Percentiles rank a stretch among this genome's conserved stretches.
Evolutionary conservation across 37 sponge, comb jelly and placozoan species (phyloP).

Genomic region (Oopsacas minuta): DNA sequence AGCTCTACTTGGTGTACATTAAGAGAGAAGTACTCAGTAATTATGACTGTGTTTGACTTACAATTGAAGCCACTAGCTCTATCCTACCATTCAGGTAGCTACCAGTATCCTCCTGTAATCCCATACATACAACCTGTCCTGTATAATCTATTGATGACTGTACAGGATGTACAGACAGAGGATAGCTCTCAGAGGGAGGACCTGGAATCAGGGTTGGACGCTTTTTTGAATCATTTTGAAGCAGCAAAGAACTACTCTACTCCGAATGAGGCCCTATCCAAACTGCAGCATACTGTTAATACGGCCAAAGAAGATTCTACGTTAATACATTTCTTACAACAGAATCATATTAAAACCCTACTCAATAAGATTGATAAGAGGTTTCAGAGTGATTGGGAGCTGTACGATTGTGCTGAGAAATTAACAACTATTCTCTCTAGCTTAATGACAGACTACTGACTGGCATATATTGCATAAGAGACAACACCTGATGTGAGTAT

Average conservation of each 20-base stretch:
- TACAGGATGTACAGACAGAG: not conserved
- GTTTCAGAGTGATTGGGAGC: not conserved
- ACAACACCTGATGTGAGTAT: not conserved
- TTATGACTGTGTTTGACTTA: not conserved
- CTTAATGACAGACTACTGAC: not conserved
- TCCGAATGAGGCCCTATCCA: not conserved
- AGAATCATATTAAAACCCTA: not conserved
- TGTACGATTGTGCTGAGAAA: not conserved
- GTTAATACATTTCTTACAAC: not conserved
- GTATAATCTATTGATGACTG: not conserved
- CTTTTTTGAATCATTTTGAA: conserved; percentile 11
- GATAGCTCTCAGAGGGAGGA: not conserved
- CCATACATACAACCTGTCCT: not conserved
- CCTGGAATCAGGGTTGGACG: not conserved
- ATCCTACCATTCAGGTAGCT: not conserved
- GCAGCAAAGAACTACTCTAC: not conserved
- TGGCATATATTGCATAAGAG: not conserved
- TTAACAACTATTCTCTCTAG: not conserved
- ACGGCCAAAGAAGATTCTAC: not conserved
- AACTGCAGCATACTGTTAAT: not conserved
- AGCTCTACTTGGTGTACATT: not conserved
- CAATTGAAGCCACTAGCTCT: not conserved
- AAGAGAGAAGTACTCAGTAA: not conserved
- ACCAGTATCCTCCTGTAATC: not conserved
- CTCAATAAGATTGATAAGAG: not conserved